phyloP scores from a whole-genome alignment of 2,113 vertebrate species.

The Heterocephalus glaber region DNA sequence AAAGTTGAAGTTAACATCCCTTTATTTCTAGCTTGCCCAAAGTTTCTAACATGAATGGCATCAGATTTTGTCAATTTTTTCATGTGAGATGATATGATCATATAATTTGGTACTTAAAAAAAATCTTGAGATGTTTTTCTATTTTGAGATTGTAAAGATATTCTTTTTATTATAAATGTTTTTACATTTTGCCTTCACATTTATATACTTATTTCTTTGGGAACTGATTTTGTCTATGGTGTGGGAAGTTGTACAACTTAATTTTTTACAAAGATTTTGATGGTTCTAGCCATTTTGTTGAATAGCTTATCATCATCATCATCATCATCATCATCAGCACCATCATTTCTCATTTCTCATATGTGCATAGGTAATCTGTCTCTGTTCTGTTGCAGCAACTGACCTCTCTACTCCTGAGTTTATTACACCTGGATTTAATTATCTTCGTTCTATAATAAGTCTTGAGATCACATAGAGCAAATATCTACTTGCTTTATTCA shows the following conservation, averaged over 20 bases:
- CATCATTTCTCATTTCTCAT: neutral
- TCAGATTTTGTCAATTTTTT: conserved; percentile 36
- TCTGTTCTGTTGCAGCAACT: neutral
- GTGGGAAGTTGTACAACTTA: neutral
- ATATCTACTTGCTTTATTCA: neutral
- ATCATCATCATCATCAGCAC: too few species aligned
- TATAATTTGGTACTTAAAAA: neutral
- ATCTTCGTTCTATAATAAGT: neutral
- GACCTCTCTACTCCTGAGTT: neutral
- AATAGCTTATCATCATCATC: neutral
- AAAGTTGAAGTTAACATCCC: neutral
- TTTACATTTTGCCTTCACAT: neutral
- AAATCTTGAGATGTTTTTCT: neutral
- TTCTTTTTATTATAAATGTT: neutral
- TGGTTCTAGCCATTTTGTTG: neutral
- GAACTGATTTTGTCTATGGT: neutral
- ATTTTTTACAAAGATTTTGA: neutral
- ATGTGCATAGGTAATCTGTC: neutral
- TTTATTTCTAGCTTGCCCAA: conserved; percentile 25
- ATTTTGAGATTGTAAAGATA: neutral
- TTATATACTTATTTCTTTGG: neutral
- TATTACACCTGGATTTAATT: neutral
- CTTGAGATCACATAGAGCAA: neutral
- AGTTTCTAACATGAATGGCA: neutral
- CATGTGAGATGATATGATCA: neutral